Evolutionary conservation across 2,113 vertebrate species (phyloP).

Genomic region (Dissostichus mawsoni): DNA sequence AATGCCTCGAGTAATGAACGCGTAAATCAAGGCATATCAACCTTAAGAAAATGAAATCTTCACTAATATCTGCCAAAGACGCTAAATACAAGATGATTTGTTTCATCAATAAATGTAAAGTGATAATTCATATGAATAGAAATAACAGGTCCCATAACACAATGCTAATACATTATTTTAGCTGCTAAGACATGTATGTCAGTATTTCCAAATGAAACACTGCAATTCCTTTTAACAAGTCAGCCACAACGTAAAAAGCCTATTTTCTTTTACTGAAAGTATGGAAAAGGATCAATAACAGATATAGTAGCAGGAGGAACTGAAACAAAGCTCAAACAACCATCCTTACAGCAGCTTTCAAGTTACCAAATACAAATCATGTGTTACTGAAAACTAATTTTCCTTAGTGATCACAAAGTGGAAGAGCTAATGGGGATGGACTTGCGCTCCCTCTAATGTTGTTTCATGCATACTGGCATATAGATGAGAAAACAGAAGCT

Average conservation of each 20-base stretch:
- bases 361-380: background rate
- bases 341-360: background rate
- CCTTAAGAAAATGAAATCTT: background rate
- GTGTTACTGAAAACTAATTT: background rate
- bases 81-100: conserved; percentile 30
- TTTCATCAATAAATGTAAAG: conserved; percentile 1
- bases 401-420: background rate
- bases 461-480: no score
- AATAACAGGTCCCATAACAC: conserved; percentile 6
- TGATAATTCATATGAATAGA: conserved; percentile 4
- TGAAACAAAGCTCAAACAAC: background rate
- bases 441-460: background rate
- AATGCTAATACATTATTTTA: conserved; percentile 4
- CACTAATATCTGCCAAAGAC: conserved; percentile 13
- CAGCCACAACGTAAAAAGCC: background rate
- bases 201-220: background rate
- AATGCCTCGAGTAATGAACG: background rate
- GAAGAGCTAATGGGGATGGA: background rate
- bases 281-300: background rate
- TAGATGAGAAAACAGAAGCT: no score
- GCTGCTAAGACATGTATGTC: background rate
- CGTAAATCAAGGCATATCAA: conserved; percentile 28
- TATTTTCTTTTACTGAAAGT: background rate
- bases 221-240: background rate
- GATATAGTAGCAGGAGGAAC: background rate